Evolutionary conservation across 2,888 invertebrate genomes (phyloP).

Genomic region (Ptychoptera albimana): DNA sequence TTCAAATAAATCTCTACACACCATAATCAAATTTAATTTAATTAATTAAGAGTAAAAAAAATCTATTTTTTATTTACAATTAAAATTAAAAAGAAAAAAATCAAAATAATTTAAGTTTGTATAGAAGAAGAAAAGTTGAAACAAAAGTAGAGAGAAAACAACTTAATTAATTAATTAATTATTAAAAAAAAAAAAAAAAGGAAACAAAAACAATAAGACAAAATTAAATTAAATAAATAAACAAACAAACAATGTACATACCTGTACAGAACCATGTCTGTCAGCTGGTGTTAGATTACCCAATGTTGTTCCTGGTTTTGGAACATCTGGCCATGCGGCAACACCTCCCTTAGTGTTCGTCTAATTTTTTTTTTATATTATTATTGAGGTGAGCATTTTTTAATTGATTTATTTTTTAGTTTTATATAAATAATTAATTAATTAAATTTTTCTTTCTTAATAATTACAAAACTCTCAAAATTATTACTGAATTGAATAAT

Average conservation of each 20-base stretch:
- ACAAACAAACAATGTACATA: constrained; percentile 38
- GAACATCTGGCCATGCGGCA: constrained; percentile 71
- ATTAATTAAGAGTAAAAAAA: constrained; percentile 4
- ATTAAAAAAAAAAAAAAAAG: constrained; percentile 5
- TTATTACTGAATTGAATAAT: too few species aligned
- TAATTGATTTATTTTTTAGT: neutral
- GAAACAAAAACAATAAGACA: constrained; percentile 6
- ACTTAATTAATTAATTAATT: constrained; percentile 12
- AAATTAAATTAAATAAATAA: constrained; percentile 31
- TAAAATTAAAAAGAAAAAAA: constrained; percentile 3
- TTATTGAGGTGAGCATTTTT: neutral
- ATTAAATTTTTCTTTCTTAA: too few species aligned
- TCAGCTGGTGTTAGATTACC: constrained; percentile 87
- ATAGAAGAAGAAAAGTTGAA: constrained; percentile 1
- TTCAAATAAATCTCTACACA: too few species aligned
- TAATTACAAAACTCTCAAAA: too few species aligned
- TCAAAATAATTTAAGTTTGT: too few species aligned
- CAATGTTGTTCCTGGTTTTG: constrained; percentile 61
- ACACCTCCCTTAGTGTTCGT: constrained; percentile 51
- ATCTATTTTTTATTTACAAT: too few species aligned
- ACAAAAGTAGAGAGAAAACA: constrained; percentile 15
- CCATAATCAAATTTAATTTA: too few species aligned
- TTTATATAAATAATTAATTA: neutral
- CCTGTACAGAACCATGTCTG: constrained; percentile 94
- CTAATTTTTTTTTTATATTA: constrained; percentile 13